Evolutionary conservation across 2,113 vertebrate species (phyloP), one percentile per base, ranked within the genome.

Genomic region (Brienomyrus longianalis): DNA sequence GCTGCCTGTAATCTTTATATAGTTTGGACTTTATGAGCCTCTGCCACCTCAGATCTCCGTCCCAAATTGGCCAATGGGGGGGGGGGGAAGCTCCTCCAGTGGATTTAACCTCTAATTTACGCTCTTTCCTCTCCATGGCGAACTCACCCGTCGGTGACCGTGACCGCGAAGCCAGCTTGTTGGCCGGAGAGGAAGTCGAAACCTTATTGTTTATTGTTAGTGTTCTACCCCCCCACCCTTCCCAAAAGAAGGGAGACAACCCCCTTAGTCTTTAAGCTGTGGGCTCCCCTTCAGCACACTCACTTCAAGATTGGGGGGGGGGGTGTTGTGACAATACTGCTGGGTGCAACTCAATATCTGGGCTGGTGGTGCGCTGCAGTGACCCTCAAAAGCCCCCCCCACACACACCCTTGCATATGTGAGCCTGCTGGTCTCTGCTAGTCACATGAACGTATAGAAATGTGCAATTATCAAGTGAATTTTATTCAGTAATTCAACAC

Each of bases 381-480:
- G 92, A 92, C 91, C 90, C 90, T 90, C 90, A 90, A 91, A 92
- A 90, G 90, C 86, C 90, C 92, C 86, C 89, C 88, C 85, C 90
- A 74, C 54, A 62, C 90, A 87, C 86, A 27, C 23, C 51, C 59
- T 27, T 9, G 59, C 59, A 23, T 23, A n/a, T 62, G 8, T 62
- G 59, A 80, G 23, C 59, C 27, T 74, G 70, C 31, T 3, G 8
- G 74, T 39, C 17, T 45, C 21, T 27, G 15, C 35, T 48, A 39
- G 77, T 89, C 39, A 59, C 45, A 47, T 43, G 10, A 50, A 31
- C 27, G 35, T 23, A 11, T 21, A 89, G 27, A 43, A 11, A 50
- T n/a, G 27, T 47, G 9, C 50, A 48, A 17, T 86, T 56, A 17
- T 35, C 45, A 87, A 45, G 5, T 45, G 27, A 35, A n/a, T 43